Evolutionary conservation across 2,113 vertebrate genomes (phyloP), one percentile per base, ranked within the genome.

Genomic region (Nyctereutes procyonoides): DNA sequence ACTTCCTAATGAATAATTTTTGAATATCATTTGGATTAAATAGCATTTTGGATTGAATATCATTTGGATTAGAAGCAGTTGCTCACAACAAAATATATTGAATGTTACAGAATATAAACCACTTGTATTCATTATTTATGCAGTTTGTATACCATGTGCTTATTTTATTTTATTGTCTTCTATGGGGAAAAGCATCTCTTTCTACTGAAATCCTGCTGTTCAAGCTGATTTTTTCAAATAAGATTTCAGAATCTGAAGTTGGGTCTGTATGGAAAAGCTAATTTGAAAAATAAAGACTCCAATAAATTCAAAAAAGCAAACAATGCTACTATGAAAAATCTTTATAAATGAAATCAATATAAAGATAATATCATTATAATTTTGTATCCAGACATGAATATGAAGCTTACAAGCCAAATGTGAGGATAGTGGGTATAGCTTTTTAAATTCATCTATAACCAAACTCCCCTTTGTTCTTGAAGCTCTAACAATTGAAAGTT

Each of bases 21-120:
- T n/a, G 0, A 93, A 32, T 82, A 56, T 93, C 76, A 43, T 87
- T 95, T 95, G 30, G 63, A 63, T 74, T n/a, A 0, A 93, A 32
- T 82, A 56, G 90, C 76, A 43, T 56, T 87, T 95, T 95, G 30
- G 63, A 63, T 8, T 62, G 32, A 13, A 81, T 97, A 43, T 43
- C 43, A 43, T 43, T 43, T 43, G 43, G 43, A 43, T 43, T 43
- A 55, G 19, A 86, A 85, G 24, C 10, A 51, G 5, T 62, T 82
- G 43, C 76, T 82, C 76, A 86, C 17, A 90, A 73, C 55, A 85
- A 76, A 32, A 69, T 63, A 56, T 81, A 65, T 6, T n/a, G 38
- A 83, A 26, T 82, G 10, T 73, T 58, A 87, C 17, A 77, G 17
- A 89, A 86, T 63, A 48, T 28, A 51, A 89, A 51, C 20, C 15